These are phyloP conservation scores for Hippotragus niger DNA, from an alignment of 2,113 vertebrate species.

Conservation along the genomic window DNA sequence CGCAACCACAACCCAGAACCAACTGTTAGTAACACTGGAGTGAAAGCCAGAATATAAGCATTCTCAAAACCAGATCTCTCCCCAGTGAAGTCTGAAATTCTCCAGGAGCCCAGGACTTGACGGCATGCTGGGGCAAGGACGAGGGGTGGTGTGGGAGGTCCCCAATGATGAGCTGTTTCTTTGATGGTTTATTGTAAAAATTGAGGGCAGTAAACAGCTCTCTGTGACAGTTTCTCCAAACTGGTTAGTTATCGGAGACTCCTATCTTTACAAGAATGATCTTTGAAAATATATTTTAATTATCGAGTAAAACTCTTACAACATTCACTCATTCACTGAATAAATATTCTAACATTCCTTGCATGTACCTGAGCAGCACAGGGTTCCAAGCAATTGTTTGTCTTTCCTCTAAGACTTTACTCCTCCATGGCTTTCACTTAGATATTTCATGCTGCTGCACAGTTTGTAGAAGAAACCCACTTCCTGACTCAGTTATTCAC, in stretches of 20 bases:
- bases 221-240: not conserved
- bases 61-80: not conserved
- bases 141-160: not conserved
- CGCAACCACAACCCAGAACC: constrained; percentile 15
- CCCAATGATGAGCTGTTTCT: not conserved
- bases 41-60: not conserved
- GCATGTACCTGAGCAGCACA: not conserved
- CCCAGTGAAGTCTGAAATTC: not conserved
- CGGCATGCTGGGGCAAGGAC: rapidly evolving
- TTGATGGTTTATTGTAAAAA: not conserved
- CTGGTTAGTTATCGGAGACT: not conserved
- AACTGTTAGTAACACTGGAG: not conserved
- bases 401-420: not conserved
- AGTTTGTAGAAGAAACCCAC: not conserved
- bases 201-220: not conserved
- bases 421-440: not conserved
- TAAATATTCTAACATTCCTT: not conserved
- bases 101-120: not conserved
- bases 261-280: not conserved
- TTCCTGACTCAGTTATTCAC: not conserved
- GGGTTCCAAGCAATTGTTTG: not conserved
- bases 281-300: not conserved
- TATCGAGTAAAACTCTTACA: not conserved
- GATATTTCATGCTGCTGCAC: no score
- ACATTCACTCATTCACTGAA: not conserved